Percentiles rank a stretch among this genome's conserved stretches.
Conservation (phyloP, 2,113 vertebrate genomes). For the Perccottus glenii region DNA sequence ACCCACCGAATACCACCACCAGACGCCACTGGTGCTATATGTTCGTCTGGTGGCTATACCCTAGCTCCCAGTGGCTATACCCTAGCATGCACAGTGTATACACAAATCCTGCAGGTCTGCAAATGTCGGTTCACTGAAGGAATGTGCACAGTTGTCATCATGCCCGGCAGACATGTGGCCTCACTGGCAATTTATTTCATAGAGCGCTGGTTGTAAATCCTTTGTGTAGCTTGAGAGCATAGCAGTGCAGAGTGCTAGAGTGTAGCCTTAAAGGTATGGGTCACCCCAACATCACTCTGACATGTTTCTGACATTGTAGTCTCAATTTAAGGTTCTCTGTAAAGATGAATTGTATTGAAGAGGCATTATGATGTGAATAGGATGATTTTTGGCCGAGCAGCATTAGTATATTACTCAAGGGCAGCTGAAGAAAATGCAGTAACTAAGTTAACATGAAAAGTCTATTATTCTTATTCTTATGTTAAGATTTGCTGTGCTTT, state of each 20-base stretch:
- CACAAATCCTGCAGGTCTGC: constrained; percentile 6
- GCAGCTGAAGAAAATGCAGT: neutral
- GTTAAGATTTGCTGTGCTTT: neutral
- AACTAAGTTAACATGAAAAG: neutral
- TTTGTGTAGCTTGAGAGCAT: constrained; percentile 62
- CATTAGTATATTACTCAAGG: neutral
- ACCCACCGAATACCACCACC: too few relatives aligned
- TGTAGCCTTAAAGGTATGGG: constrained; percentile 75
- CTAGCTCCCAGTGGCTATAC: constrained; percentile 43
- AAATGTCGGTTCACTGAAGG: constrained; percentile 41
- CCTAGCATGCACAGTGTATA: constrained; percentile 15
- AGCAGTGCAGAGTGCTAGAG: constrained; percentile 56
- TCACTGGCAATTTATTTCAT: constrained; percentile 64
- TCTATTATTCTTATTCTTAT: neutral
- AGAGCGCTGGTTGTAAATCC: constrained; percentile 65
- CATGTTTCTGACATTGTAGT: constrained; percentile 34
- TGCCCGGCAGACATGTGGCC: constrained; percentile 69
- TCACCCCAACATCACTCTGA: constrained; percentile 66
- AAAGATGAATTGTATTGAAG: constrained; percentile 13
- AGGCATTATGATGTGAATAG: neutral
- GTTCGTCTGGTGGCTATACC: constrained; percentile 11
- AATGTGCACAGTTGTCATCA: constrained; percentile 65
- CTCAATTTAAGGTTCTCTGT: constrained; percentile 27
- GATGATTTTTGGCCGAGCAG: neutral
- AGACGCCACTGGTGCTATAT: neutral